Base-by-base conservation (phyloP, 2,888 invertebrate genomes). In the Acanthosepion lycidas region DNA sequence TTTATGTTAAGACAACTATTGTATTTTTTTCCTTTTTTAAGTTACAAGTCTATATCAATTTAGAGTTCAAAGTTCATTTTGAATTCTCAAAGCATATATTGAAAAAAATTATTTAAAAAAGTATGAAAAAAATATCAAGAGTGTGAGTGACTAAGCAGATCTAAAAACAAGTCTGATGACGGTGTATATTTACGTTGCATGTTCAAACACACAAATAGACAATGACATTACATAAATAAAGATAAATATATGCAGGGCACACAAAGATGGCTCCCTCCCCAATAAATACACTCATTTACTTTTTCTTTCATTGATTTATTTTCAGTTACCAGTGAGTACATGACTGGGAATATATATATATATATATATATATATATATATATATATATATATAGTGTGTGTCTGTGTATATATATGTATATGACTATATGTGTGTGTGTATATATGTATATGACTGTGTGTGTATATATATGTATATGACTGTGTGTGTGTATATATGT, bases 161-260 rank as follows among this genome's bases (percentile, higher is more conserved):
- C 18, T 0, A 12, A 78, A 78, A 78, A 33, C 78, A 78, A 78
- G 33, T 78, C 78, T n/a, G 28, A n/a, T 78, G 9, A 78, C 78
- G 28, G 28, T 28, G 0, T 9, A n/a, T 78, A 18, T 78, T 78
- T 78, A 78, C 33, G n/a, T 78, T 78, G 78, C 28, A 28, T n/a
- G 78, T 78, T 78, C 78, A 78, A 78, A 78, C 78, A 64, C 26
- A 28, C 64, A 78, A 78, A 78, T n/a, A 78, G 78, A 78, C 78
- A 78, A 78, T 78, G 78, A 78, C 78, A n/a, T 78, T 78, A 78
- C 78, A 78, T 78, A 78, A 78, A 78, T 78, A 78, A 78, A 28
- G 78, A n/a, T 78, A 78, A 78, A 78, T 78, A 78, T 78, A 78
- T 78, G 78, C 78, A 78, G 28, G 78, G 28, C 78, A 78, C 78